phyloP scores from a whole-genome alignment of 2,888 invertebrate species.

The Lithosia quadra region DNA sequence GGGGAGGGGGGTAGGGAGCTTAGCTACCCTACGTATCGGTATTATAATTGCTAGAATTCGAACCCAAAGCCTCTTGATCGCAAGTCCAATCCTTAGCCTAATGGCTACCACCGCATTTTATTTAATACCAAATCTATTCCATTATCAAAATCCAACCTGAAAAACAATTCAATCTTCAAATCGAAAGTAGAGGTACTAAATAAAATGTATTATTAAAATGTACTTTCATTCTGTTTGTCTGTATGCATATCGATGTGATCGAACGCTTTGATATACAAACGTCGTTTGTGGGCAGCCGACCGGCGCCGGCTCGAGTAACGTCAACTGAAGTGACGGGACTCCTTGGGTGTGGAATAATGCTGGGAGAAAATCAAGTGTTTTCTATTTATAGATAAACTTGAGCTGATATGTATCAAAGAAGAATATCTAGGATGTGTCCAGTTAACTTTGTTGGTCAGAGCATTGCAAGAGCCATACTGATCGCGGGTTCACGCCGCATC shows the following conservation, averaged over 20 bases:
- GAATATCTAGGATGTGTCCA: background rate
- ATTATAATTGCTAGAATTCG: no score
- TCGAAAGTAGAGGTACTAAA: slow-evolving; percentile 20
- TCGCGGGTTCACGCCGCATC: no score
- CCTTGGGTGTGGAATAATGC: slow-evolving; percentile 23
- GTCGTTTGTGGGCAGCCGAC: slow-evolving; percentile 50
- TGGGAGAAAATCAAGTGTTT: slow-evolving; percentile 18
- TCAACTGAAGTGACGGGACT: slow-evolving; percentile 22
- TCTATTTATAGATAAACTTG: background rate
- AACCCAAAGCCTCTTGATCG: no score
- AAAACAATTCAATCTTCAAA: slow-evolving; percentile 27
- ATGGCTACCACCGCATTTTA: background rate
- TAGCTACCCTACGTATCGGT: no score
- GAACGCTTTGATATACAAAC: slow-evolving; percentile 54
- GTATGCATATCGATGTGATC: slow-evolving; percentile 46
- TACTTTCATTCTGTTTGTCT: slow-evolving; percentile 37
- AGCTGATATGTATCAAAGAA: background rate
- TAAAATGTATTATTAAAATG: slow-evolving; percentile 61
- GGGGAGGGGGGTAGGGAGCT: no score
- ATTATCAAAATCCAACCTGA: background rate
- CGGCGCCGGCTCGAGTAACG: slow-evolving; percentile 31
- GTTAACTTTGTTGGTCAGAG: no score
- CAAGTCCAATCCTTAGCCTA: no score
- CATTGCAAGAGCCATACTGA: no score
- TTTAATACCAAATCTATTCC: background rate